Evolutionary conservation across 2,113 vertebrate species (phyloP).

Genomic region (Burhinus bistriatus): DNA sequence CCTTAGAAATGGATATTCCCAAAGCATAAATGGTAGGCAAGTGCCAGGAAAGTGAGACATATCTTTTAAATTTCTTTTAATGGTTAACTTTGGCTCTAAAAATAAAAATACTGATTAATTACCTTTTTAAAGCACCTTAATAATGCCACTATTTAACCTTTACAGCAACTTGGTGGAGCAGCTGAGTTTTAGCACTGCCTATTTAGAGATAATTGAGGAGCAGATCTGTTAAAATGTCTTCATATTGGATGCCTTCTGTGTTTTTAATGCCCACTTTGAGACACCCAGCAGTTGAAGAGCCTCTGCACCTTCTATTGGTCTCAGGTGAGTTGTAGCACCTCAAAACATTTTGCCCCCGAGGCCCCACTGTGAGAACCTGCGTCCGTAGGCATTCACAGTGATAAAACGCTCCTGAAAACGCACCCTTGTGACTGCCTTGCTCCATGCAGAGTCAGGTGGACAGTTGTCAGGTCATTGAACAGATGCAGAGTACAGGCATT

Average conservation of each 20-base stretch:
- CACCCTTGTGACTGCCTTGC: rapidly evolving
- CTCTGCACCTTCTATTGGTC: not conserved
- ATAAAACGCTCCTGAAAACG: not conserved
- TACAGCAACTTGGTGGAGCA: not conserved
- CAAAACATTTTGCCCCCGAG: not conserved
- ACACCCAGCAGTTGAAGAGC: not conserved
- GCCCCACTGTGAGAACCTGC: not conserved
- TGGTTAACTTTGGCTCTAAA: conserved; percentile 2
- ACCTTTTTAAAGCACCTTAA: conserved; percentile 16
- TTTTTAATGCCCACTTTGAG: not conserved
- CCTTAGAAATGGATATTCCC: not conserved
- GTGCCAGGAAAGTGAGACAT: not conserved
- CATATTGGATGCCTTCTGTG: not conserved
- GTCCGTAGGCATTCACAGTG: not conserved
- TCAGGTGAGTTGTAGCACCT: not conserved
- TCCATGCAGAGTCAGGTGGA: not conserved
- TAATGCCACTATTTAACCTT: conserved; percentile 41
- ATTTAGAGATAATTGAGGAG: conserved; percentile 32
- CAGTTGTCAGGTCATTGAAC: not conserved
- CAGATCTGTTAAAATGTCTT: not conserved
- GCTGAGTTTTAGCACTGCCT: conserved; percentile 1
- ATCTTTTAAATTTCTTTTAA: not conserved
- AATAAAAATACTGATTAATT: conserved; percentile 53
- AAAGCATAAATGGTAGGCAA: not conserved
- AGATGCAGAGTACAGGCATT: not conserved